A percentile compares a stretch with the other conserved stretches of the same genome.
Conservation (phyloP, 1,140 invertebrate genomes). For the Periplaneta americana region DNA sequence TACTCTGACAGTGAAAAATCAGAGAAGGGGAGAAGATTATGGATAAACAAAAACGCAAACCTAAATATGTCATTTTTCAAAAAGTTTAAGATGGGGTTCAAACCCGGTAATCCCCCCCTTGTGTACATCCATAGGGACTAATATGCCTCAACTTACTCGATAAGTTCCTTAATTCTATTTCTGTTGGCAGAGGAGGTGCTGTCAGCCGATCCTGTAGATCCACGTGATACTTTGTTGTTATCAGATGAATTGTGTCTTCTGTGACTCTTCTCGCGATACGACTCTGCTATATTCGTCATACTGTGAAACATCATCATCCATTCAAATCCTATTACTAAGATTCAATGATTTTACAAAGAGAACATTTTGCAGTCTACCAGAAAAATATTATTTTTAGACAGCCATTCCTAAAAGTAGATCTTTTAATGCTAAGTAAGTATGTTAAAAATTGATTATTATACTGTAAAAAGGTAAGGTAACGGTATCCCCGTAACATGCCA, state of each 20-base stretch:
- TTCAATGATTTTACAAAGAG: neutral
- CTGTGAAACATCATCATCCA: constrained; percentile 6
- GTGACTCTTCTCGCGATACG: constrained; percentile 38
- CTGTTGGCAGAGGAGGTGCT: constrained; percentile 12
- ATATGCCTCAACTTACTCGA: neutral
- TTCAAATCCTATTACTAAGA: neutral
- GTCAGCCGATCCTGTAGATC: constrained; percentile 26
- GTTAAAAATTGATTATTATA: too few relatives aligned
- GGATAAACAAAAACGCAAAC: neutral
- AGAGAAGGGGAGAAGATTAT: too few relatives aligned
- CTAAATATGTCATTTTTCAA: neutral
- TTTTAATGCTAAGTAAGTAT: too few relatives aligned
- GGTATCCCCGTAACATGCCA: too few relatives aligned
- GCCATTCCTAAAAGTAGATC: too few relatives aligned
- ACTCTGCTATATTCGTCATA: constrained; percentile 37
- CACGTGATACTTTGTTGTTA: constrained; percentile 30
- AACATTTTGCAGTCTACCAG: neutral
- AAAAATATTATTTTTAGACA: neutral
- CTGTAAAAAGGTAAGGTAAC: neutral
- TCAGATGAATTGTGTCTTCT: constrained; percentile 42
- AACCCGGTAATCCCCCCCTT: neutral
- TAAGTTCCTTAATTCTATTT: neutral
- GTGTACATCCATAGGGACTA: neutral
- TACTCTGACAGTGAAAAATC: too few relatives aligned
- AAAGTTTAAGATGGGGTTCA: neutral